Conservation (phyloP, 92 coral and sea anemone genomes). For the Parazoanthus darwini region DNA sequence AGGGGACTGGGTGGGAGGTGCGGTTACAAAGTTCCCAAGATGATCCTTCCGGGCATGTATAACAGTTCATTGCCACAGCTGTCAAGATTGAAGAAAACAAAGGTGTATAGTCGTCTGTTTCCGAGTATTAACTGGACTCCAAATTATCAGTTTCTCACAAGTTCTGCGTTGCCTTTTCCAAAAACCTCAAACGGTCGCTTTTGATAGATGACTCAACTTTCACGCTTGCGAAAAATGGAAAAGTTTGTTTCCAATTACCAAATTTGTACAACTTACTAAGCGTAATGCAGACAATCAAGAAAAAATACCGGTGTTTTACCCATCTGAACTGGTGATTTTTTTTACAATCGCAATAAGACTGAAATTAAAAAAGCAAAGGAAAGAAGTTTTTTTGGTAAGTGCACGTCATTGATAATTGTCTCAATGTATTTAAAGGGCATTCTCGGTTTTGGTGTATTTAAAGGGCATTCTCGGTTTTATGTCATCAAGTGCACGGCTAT, state of each 20-base stretch:
- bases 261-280: too few species aligned
- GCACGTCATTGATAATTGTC: neutral
- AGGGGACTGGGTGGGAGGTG: conserved; percentile 10
- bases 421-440: neutral
- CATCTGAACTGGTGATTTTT: too few species aligned
- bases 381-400: neutral
- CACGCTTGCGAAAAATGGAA: neutral
- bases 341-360: too few species aligned
- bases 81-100: neutral
- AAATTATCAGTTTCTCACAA: neutral
- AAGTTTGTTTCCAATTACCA: too few species aligned
- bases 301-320: too few species aligned
- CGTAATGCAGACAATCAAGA: neutral
- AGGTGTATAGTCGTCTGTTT: neutral
- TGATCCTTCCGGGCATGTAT: conserved; percentile 25
- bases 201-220: too few species aligned
- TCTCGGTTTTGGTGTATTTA: neutral
- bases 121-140: neutral
- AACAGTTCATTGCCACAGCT: conserved; percentile 36
- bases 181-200: neutral
- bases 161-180: neutral
- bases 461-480: neutral
- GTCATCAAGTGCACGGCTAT: too few species aligned
- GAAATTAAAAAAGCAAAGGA: neutral
- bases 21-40: conserved; percentile 43